Evolutionary conservation across 2,113 vertebrate genomes (phyloP).

Genomic region (Marcusenius ussheri): DNA sequence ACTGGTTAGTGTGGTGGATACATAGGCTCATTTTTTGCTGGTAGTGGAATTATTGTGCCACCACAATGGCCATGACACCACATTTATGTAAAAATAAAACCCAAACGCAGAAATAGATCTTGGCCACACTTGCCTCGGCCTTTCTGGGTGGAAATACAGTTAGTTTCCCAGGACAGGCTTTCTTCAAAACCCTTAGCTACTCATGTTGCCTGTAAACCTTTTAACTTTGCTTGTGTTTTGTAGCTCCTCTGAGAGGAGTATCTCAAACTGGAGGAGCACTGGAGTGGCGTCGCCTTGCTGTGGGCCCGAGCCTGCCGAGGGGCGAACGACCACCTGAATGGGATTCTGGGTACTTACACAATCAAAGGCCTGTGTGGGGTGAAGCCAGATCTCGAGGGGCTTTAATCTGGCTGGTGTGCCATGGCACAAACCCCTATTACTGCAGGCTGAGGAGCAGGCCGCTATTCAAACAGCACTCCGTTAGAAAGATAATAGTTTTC

Average conservation of each 20-base stretch:
- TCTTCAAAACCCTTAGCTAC: not conserved
- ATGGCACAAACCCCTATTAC: slow-evolving; percentile 24
- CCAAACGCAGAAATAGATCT: not conserved
- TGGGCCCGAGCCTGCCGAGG: not conserved
- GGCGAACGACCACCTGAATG: not conserved
- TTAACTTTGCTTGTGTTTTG: not conserved
- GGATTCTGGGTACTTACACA: slow-evolving; percentile 7
- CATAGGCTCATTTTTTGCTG: not conserved
- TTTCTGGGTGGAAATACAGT: not conserved
- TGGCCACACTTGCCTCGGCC: not conserved
- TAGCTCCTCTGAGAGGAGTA: not conserved
- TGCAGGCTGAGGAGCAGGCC: slow-evolving; percentile 6
- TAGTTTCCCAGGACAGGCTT: not conserved
- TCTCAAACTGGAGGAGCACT: not conserved
- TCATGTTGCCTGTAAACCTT: not conserved
- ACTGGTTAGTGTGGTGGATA: not conserved
- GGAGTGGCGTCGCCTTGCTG: not conserved
- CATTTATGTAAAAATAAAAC: not conserved
- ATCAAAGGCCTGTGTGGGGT: slow-evolving; percentile 6
- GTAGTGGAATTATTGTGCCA: not conserved
- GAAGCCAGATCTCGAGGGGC: slow-evolving; percentile 23
- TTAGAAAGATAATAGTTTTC: slow-evolving; percentile 50
- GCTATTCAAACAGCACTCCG: slow-evolving; percentile 23
- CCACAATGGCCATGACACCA: not conserved
- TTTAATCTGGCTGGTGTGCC: slow-evolving; percentile 26